A percentile compares a stretch with the other conserved stretches of the same genome.
These are phyloP conservation scores for Copidosoma aretas DNA, from an alignment of 2,888 invertebrate species.

Conservation along the genomic window DNA sequence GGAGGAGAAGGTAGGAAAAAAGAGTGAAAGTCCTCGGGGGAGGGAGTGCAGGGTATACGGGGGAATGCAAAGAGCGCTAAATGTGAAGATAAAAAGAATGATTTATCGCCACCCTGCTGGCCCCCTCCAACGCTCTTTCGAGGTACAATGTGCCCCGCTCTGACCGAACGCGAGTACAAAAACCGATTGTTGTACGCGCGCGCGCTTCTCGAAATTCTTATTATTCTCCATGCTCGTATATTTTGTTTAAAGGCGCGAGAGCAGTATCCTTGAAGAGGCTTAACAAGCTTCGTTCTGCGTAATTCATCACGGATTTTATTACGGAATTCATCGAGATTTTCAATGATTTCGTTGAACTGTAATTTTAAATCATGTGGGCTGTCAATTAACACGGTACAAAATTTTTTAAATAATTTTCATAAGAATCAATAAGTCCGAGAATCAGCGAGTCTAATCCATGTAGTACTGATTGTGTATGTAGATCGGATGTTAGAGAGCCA, in stretches of 20 bases:
- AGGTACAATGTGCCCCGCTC: constrained; percentile 39
- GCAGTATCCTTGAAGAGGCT: constrained; percentile 4
- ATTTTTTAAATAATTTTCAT: not conserved
- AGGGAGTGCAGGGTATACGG: not conserved
- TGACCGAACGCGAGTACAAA: constrained; percentile 13
- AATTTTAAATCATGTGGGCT: not conserved
- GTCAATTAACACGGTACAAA: not conserved
- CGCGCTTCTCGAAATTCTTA: constrained; percentile 19
- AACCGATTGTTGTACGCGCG: constrained; percentile 16
- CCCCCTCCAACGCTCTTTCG: constrained; percentile 6
- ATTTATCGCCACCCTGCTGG: constrained; percentile 33
- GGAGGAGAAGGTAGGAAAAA: not conserved
- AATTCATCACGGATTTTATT: not conserved
- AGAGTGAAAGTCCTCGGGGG: constrained; percentile 24
- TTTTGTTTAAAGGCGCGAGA: not conserved
- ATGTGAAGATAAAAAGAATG: constrained; percentile 30
- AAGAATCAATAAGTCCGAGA: too few species aligned
- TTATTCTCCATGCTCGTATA: constrained; percentile 4
- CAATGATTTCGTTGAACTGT: not conserved
- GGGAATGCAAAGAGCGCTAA: constrained; percentile 3
- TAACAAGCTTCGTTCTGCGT: not conserved
- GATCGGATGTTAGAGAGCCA: too few species aligned
- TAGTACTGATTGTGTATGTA: too few species aligned
- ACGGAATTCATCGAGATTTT: not conserved
- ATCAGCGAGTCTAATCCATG: too few species aligned